phyloP scores from a whole-genome alignment of 2,888 invertebrate genomes.

The Minunthozetes semirufus region DNA sequence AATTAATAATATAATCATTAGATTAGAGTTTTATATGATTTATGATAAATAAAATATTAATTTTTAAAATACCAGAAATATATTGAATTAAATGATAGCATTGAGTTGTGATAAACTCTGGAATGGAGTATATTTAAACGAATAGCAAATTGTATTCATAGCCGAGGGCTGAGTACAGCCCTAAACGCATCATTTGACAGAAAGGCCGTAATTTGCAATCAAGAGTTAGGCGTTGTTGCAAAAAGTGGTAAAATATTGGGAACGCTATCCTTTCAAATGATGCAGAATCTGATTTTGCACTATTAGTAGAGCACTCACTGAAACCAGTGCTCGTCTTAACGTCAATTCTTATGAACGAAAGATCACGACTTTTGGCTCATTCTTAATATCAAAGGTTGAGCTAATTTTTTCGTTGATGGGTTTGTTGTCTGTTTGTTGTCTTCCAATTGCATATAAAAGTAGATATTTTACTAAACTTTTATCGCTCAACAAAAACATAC shows the following conservation, averaged over 20 bases:
- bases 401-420: not conserved
- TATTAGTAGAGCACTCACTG: not conserved
- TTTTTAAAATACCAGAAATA: too few species aligned
- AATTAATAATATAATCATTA: too few species aligned
- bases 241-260: constrained; percentile 22
- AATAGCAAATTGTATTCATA: not conserved
- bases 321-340: not conserved
- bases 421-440: constrained; percentile 5
- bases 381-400: constrained; percentile 17
- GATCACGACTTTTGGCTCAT: constrained; percentile 9
- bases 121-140: not conserved
- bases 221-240: constrained; percentile 11
- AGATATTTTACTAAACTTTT: not conserved
- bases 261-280: not conserved
- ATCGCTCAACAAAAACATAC: not conserved
- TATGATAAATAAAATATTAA: too few species aligned
- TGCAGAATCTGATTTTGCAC: not conserved
- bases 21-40: too few species aligned
- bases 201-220: constrained; percentile 11
- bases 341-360: not conserved
- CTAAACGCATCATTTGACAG: constrained; percentile 24
- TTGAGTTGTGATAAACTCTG: not conserved
- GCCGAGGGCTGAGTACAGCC: constrained; percentile 21
- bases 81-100: constrained; percentile 6
- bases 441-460: not conserved